Base-by-base conservation (phyloP, 2,888 invertebrate genomes). In the Hypena proboscidalis region DNA sequence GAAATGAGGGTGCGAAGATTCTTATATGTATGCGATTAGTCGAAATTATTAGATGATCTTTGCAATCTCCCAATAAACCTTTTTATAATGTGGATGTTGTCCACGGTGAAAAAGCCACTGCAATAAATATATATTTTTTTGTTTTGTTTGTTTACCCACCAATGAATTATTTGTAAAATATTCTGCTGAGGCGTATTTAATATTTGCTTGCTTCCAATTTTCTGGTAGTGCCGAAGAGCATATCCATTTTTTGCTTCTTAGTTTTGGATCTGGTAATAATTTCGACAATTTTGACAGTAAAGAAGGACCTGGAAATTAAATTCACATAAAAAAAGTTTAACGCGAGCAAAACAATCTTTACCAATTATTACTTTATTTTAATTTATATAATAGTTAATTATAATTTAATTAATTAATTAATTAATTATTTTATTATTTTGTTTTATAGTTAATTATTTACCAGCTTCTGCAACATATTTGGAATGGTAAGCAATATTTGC, bases 401-500 rank as follows among this genome's bases (percentile, higher is more conserved):
- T n/a, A n/a, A n/a, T n/a, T n/a, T n/a, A n/a, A n/a, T n/a, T n/a
- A n/a, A n/a, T n/a, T n/a, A n/a, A n/a, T n/a, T n/a, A 20, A 5
- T 10, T 15, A 20, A 1, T 7, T 1, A 10, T 2, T 9, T 9
- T 8, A 14, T 22, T 3, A 32, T 5, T 7, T 19, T 11, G 6
- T 0, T 6, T 2, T 10, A 5, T 21, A 14, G 1, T 32, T 20
- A 5, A 14, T 11, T 3, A 30, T 58, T 74, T 66, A 77, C 85
- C 93, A 27, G 94, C 93, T 29, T 92, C 86, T 0, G 92, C 90
- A 61, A 67, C 54, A 62, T 96, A 96, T 44, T 93, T 92, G 32
- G 96, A 96, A 78, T 98, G 97, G 70, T 96, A 98, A 0, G 97
- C 96, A 50, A 97, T 95, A 63, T 97, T 95, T 7, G 95, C 93